Evolutionary conservation across 1,140 invertebrate species (phyloP).

Genomic region (Reticulitermes speratus): DNA sequence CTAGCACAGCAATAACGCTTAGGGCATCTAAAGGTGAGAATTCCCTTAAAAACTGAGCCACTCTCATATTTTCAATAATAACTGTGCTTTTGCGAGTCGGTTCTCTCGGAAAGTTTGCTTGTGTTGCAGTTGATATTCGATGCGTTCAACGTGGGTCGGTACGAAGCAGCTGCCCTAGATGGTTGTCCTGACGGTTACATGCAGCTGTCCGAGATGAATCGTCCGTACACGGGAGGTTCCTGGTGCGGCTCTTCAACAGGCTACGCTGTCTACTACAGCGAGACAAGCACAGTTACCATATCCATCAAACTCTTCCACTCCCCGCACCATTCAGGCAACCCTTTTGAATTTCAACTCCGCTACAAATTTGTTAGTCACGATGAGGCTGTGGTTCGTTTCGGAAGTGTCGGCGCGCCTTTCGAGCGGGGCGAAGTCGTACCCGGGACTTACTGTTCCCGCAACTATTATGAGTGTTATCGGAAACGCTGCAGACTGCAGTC

Average conservation of each 20-base stretch:
- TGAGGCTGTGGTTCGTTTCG: slow-evolving; percentile 75
- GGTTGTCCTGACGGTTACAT: slow-evolving; percentile 56
- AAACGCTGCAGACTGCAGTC: slow-evolving; percentile 70
- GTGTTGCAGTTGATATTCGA: slow-evolving; percentile 73
- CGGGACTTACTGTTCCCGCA: slow-evolving; percentile 82
- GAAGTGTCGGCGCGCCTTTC: slow-evolving; percentile 65
- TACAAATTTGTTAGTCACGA: slow-evolving; percentile 73
- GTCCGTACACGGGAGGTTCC: slow-evolving; percentile 78
- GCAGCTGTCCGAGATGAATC: slow-evolving; percentile 75
- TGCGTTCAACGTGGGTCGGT: slow-evolving; percentile 75
- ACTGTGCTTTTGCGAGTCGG: too few relatives aligned
- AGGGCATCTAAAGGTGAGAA: too few relatives aligned
- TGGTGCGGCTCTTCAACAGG: slow-evolving; percentile 77
- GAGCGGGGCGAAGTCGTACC: slow-evolving; percentile 75
- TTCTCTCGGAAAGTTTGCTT: not conserved
- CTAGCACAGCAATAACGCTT: too few relatives aligned
- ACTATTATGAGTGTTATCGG: slow-evolving; percentile 81
- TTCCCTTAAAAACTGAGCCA: too few relatives aligned
- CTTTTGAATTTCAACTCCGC: slow-evolving; percentile 72
- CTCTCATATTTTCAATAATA: too few relatives aligned
- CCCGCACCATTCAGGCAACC: slow-evolving; percentile 57
- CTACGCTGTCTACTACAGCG: slow-evolving; percentile 80
- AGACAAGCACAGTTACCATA: slow-evolving; percentile 77
- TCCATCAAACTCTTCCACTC: slow-evolving; percentile 71
- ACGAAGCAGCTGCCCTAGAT: slow-evolving; percentile 58